Evolutionary conservation across 2,113 vertebrate species (phyloP), one percentile per base, ranked within the genome.

Genomic region (Cebidichthys violaceus): DNA sequence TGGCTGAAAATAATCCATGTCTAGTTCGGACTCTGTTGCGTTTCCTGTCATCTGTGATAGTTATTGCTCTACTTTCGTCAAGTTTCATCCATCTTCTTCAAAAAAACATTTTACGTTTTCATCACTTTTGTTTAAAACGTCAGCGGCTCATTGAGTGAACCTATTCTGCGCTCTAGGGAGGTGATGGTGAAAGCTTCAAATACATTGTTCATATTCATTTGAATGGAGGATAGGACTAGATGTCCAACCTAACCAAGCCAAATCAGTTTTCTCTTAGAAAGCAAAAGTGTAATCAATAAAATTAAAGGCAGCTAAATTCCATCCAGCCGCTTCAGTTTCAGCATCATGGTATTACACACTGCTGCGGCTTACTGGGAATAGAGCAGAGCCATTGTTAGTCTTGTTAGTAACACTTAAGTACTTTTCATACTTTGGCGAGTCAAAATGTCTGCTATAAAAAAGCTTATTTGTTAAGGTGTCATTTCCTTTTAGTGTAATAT

Each of bases 1-100:
- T 81, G 22, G 52, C 6, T 82, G 45, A 70, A 78, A 82, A 39
- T 18, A 20, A 45, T 59, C 41, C 33, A 10, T n/a, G 14, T 39
- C 13, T 37, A 43, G 15, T 62, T 31, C 1, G 2, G 20, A n/a
- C 35, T 66, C 20, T 22, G 31, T 10, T 27, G 35, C 47, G 18
- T 45, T 47, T 74, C 75, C 72, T 77, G 9, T 65, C 61, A 41
- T 41, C 39, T 69, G 17, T 11, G 22, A 35, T 31, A 35, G 11
- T 65, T 43, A 41, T 27, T 50, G 11, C 59, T 13, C 17, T 7
- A 43, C 61, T 75, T 59, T 54, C 13, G 59, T 79, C 14, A 18
- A 18, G 41, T 66, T 77, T 14, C 37, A 70, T 43, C 20, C 45
- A 74, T 33, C 22, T 33, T 59, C 39, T 72, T 52, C 11, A 33